A percentile compares a stretch with the other conserved stretches of the same genome.
These are phyloP conservation scores for Caenorhabditis tropicalis DNA, from an alignment of 1,140 invertebrate species.

Conservation along the genomic window DNA sequence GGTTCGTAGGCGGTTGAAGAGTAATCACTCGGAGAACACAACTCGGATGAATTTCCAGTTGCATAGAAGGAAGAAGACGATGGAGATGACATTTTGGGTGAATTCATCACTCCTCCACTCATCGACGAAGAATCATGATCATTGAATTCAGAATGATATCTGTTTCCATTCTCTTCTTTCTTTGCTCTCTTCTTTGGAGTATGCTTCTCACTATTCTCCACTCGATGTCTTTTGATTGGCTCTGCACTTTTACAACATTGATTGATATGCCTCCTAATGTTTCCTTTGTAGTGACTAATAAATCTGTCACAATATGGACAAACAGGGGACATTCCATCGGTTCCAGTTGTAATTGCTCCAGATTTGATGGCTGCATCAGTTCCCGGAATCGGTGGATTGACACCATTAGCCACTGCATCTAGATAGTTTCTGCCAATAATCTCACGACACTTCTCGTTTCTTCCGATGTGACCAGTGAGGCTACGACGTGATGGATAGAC, in stretches of 20 bases:
- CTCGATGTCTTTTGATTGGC: conserved; percentile 30
- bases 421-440: conserved; percentile 63
- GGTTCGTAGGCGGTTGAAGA: not conserved
- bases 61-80: not conserved
- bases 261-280: conserved; percentile 65
- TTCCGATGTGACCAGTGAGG: conserved; percentile 64
- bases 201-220: not conserved
- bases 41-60: not conserved
- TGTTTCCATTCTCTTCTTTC: conserved; percentile 16
- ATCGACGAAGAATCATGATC: conserved; percentile 16
- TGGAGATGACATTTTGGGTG: not conserved
- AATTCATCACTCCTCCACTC: conserved; percentile 1
- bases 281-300: conserved; percentile 66
- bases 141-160: not conserved
- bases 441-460: conserved; percentile 63
- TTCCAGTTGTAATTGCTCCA: conserved; percentile 45
- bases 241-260: conserved; percentile 56
- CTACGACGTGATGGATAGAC: conserved; percentile 59
- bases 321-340: conserved; percentile 57
- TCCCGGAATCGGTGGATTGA: conserved; percentile 52
- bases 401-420: conserved; percentile 54
- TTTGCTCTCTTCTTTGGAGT: conserved; percentile 19
- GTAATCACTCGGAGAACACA: conserved; percentile 20
- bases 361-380: conserved; percentile 46
- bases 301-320: conserved; percentile 66